A percentile compares a stretch with the other conserved stretches of the same genome.
Conservation (phyloP, 2,888 invertebrate genomes). For the Asteroscopus sphinx region DNA sequence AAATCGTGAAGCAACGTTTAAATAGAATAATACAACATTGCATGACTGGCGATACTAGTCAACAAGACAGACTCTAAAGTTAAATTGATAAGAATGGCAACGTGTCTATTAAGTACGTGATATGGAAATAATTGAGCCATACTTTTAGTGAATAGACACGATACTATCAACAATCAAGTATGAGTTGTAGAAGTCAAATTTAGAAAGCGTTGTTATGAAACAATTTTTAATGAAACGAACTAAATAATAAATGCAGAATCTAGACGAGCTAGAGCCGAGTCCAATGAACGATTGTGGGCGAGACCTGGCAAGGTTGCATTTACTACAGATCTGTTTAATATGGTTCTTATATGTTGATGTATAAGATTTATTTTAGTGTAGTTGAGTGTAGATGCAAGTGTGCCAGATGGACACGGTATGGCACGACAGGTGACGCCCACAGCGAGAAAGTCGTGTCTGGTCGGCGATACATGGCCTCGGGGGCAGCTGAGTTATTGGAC, state of each 20-base stretch:
- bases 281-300: constrained; percentile 61
- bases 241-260: constrained; percentile 46
- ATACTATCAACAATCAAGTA: constrained; percentile 30
- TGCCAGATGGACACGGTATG: constrained; percentile 65
- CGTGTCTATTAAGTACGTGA: constrained; percentile 28
- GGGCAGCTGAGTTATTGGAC: constrained; percentile 59
- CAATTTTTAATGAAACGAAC: constrained; percentile 45
- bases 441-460: constrained; percentile 74
- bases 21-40: constrained; percentile 23
- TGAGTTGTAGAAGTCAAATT: constrained; percentile 24
- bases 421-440: constrained; percentile 81
- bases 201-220: constrained; percentile 55
- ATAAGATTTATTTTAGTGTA: constrained; percentile 48
- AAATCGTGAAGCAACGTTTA: constrained; percentile 32
- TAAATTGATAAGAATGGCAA: constrained; percentile 36
- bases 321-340: constrained; percentile 22
- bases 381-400: constrained; percentile 25
- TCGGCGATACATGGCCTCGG: constrained; percentile 57
- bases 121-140: constrained; percentile 18
- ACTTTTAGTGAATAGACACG: constrained; percentile 13
- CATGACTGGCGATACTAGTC: constrained; percentile 28
- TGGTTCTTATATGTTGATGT: constrained; percentile 43
- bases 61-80: constrained; percentile 26
- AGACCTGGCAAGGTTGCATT: constrained; percentile 41
- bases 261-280: constrained; percentile 53